Evolutionary conservation across 2,888 invertebrate species (phyloP), one percentile per base, ranked within the genome.

Genomic region (Phragmatobia fuliginosa): DNA sequence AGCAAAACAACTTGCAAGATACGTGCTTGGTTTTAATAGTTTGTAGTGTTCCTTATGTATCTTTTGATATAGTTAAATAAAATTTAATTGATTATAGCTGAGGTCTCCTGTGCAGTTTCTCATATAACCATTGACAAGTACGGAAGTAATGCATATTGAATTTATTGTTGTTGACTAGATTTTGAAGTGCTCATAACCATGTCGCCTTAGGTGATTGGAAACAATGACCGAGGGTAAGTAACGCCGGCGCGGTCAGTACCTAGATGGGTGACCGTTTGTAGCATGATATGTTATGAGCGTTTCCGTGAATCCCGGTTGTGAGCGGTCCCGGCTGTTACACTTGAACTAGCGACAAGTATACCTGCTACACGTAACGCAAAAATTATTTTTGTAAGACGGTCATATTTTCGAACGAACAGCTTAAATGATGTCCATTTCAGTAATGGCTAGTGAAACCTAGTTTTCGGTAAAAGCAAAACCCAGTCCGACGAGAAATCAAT

Each of bases 401-500:
- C 7, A 52, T 3, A n/a, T 49, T 52, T 52, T 52, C 2, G 8
- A 21, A 59, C 58, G 18, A 16, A 68, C 68, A 68, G 38, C 62
- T 62, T 49, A 10, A 10, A 33, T 52, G 16, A 25, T 32, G 33
- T 21, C 28, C 56, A 38, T 25, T 31, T 33, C 36, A 58, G 72
- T 68, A 73, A 73, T 58, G 81, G 83, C 75, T 87, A 84, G 81
- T 82, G 76, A 83, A 89, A 88, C 85, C 87, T 87, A 85, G 81
- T 83, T 83, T 74, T 72, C 72, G 85, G 80, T 78, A 84, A 86
- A 88, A 85, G 87, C 87, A 86, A 78, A n/a, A 64, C 61, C 62
- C 6, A 36, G 81, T 75, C 82, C 83, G 85, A 84, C 84, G 84
- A 85, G 90, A 93, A 94, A 94, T 94, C 94, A 94, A 94, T 94